Evolutionary conservation across 2,113 vertebrate species (phyloP).

Genomic region (Pogonocichla stellata): DNA sequence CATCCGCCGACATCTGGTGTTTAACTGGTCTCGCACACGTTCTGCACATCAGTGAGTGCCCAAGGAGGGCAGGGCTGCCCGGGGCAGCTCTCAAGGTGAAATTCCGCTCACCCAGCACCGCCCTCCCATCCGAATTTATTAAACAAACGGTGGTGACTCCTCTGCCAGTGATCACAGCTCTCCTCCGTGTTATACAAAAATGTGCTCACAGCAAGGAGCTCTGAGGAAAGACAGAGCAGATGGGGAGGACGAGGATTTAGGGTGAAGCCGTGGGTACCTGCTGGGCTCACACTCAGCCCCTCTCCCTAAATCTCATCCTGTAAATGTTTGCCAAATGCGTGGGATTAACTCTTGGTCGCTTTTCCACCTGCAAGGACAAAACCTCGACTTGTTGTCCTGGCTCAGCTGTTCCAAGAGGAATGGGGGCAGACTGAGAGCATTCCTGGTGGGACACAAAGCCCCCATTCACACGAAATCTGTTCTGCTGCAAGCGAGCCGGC

Average conservation of each 20-base stretch:
- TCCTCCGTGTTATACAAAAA: not conserved
- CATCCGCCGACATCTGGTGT: not conserved
- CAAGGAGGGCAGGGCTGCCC: rapidly evolving
- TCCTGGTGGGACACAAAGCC: not conserved
- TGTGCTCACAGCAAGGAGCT: not conserved
- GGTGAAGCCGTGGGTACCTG: not conserved
- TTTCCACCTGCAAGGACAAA: not conserved
- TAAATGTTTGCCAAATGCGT: not conserved
- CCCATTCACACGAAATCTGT: not conserved
- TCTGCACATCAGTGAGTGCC: not conserved
- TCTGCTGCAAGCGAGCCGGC: not conserved
- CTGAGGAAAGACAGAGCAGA: not conserved
- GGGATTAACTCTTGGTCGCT: not conserved
- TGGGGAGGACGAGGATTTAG: rapidly evolving
- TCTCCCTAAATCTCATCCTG: not conserved
- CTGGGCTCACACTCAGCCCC: not conserved
- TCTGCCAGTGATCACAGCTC: not conserved
- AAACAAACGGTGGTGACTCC: not conserved
- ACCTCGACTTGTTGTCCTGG: not conserved
- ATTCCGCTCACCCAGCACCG: not conserved
- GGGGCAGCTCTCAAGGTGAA: not conserved
- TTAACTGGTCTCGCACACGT: not conserved
- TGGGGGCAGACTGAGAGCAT: not conserved
- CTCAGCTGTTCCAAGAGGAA: not conserved
- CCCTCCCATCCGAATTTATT: not conserved